phyloP scores from a whole-genome alignment of 2,888 invertebrate species.

The Buathra laborator region DNA sequence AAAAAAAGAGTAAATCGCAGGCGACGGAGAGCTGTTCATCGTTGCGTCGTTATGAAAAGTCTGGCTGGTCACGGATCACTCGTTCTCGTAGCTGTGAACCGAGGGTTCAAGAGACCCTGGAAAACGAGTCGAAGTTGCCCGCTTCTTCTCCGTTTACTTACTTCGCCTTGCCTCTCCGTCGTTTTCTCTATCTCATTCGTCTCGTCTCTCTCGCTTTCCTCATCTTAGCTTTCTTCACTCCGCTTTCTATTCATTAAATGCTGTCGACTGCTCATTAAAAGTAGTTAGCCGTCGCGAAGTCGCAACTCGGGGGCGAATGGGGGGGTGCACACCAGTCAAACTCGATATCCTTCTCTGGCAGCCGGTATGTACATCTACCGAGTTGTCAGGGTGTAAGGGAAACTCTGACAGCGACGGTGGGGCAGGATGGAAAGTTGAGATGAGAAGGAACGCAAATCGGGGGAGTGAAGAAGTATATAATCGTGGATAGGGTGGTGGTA shows the following conservation, averaged over 20 bases:
- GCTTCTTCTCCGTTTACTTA: constrained; percentile 32
- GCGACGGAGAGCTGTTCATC: constrained; percentile 20
- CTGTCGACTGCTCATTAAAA: constrained; percentile 77
- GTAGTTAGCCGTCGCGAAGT: constrained; percentile 75
- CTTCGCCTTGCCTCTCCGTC: constrained; percentile 7
- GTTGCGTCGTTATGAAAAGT: constrained; percentile 36
- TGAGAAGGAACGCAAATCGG: constrained; percentile 12
- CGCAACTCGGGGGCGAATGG: constrained; percentile 71
- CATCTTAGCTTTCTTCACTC: constrained; percentile 40
- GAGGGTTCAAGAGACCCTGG: constrained; percentile 57
- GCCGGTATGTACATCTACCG: constrained; percentile 35
- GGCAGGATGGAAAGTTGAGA: background rate
- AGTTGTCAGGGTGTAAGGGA: constrained; percentile 39
- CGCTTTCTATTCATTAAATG: constrained; percentile 78
- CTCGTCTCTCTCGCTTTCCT: constrained; percentile 1
- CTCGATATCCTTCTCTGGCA: constrained; percentile 46
- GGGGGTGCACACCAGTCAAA: constrained; percentile 39
- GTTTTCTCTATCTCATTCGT: background rate
- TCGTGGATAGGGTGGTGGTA: constrained; percentile 8
- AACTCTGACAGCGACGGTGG: constrained; percentile 23
- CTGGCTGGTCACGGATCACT: constrained; percentile 31
- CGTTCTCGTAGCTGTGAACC: constrained; percentile 15
- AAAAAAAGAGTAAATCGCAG: constrained; percentile 34
- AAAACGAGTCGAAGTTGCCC: constrained; percentile 46
- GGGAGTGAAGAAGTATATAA: constrained; percentile 9